Percentiles rank a stretch among this genome's conserved stretches.
These are phyloP conservation scores for Carposina sasakii DNA, from an alignment of 1,140 invertebrate species.

Conservation along the genomic window DNA sequence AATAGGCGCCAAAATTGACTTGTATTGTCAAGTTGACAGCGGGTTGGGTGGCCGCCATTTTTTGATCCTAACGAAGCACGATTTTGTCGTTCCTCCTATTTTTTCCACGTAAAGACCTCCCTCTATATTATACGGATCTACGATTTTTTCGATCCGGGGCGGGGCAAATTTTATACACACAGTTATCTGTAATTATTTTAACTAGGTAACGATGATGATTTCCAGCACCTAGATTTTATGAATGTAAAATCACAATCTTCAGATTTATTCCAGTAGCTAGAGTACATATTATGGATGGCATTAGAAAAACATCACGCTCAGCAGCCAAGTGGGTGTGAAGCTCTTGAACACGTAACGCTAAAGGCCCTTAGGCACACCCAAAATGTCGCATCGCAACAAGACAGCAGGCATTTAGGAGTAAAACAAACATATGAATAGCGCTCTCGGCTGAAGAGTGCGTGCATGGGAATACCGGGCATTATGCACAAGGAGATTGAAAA, in stretches of 20 bases:
- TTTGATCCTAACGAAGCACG: too few species aligned
- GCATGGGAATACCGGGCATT: slow-evolving; percentile 56
- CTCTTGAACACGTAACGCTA: slow-evolving; percentile 31
- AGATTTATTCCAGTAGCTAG: slow-evolving; percentile 21
- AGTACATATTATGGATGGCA: slow-evolving; percentile 12
- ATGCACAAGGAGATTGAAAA: slow-evolving; percentile 65
- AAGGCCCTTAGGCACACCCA: slow-evolving; percentile 38
- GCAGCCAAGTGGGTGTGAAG: slow-evolving; percentile 46
- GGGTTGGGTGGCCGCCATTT: slow-evolving; percentile 47
- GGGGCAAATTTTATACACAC: too few species aligned
- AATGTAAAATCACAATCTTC: too few species aligned
- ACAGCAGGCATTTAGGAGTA: slow-evolving; percentile 55
- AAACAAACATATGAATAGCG: slow-evolving; percentile 61
- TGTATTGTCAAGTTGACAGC: slow-evolving; percentile 52
- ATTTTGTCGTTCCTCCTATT: too few species aligned
- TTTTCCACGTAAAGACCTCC: too few species aligned
- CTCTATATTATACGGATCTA: too few species aligned
- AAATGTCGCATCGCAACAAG: slow-evolving; percentile 47
- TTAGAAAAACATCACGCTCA: slow-evolving; percentile 41
- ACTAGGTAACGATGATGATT: too few species aligned
- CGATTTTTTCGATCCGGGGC: too few species aligned
- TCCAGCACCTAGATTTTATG: too few species aligned
- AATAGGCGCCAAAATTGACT: slow-evolving; percentile 56
- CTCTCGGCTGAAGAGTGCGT: slow-evolving; percentile 49
- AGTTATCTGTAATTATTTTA: too few species aligned